These are phyloP conservation scores for Malachius bipustulatus DNA, from an alignment of 2,888 invertebrate species.

Conservation along the genomic window DNA sequence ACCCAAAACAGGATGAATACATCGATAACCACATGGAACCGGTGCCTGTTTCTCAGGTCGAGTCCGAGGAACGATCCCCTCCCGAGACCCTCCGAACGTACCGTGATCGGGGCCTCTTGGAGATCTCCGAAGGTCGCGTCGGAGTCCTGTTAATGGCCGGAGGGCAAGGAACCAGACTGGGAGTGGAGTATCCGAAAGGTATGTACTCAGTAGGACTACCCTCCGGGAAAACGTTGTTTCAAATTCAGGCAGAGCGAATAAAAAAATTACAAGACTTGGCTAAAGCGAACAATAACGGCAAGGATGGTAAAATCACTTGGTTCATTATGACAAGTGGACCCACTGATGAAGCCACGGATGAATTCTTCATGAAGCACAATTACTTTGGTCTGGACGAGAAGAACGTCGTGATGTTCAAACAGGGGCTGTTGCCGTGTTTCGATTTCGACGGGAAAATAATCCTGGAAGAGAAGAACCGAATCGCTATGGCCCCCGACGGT, in stretches of 20 bases:
- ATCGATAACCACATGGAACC: slow-evolving; percentile 73
- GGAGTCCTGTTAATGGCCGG: slow-evolving; percentile 91
- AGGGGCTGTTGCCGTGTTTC: slow-evolving; percentile 87
- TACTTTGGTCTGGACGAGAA: slow-evolving; percentile 77
- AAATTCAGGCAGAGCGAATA: slow-evolving; percentile 92
- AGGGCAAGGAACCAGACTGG: slow-evolving; percentile 94
- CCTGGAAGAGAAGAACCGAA: slow-evolving; percentile 63
- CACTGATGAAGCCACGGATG: slow-evolving; percentile 71
- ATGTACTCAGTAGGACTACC: slow-evolving; percentile 89
- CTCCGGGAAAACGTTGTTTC: slow-evolving; percentile 80
- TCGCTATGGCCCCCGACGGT: slow-evolving; percentile 85
- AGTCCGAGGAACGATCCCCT: slow-evolving; percentile 54
- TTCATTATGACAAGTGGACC: slow-evolving; percentile 97
- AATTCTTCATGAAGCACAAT: slow-evolving; percentile 66
- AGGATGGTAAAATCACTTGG: slow-evolving; percentile 52
- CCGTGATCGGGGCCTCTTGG: slow-evolving; percentile 51
- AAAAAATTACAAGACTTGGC: slow-evolving; percentile 66
- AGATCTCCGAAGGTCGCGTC: slow-evolving; percentile 50
- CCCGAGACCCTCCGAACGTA: slow-evolving; percentile 53
- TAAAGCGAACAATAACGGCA: slow-evolving; percentile 46
- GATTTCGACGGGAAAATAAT: slow-evolving; percentile 88
- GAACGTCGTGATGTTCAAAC: slow-evolving; percentile 80
- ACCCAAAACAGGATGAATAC: slow-evolving; percentile 48
- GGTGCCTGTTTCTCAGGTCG: slow-evolving; percentile 66
- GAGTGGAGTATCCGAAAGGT: slow-evolving; percentile 91